phyloP scores from a whole-genome alignment of 2,888 invertebrate species.

The Neelides folsomi region DNA sequence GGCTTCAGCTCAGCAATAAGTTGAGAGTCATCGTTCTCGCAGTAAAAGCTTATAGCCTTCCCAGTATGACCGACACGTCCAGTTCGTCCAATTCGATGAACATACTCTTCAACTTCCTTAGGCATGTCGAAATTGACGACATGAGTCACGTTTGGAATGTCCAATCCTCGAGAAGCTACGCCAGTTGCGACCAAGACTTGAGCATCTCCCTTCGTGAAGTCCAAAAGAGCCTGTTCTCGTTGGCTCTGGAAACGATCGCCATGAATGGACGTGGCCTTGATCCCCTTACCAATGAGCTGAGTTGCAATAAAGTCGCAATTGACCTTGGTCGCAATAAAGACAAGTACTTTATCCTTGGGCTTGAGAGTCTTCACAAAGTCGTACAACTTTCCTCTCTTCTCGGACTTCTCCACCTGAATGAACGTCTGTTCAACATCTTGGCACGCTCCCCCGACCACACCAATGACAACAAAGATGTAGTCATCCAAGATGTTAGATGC shows the following conservation, averaged over 20 bases:
- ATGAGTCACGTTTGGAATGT: constrained; percentile 64
- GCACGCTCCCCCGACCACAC: constrained; percentile 85
- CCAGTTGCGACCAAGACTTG: constrained; percentile 84
- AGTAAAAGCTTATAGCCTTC: constrained; percentile 43
- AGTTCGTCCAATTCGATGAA: constrained; percentile 43
- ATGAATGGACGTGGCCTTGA: constrained; percentile 30
- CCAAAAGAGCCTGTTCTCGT: constrained; percentile 56
- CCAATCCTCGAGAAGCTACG: constrained; percentile 83
- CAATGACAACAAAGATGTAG: constrained; percentile 80
- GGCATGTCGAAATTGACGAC: constrained; percentile 44
- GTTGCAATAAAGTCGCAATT: no score
- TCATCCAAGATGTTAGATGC: constrained; percentile 61
- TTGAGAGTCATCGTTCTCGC: constrained; percentile 47
- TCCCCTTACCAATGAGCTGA: no score
- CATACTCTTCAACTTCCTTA: constrained; percentile 40
- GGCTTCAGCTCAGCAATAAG: constrained; percentile 54
- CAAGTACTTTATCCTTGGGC: constrained; percentile 44
- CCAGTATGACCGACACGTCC: constrained; percentile 42
- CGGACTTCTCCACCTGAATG: constrained; percentile 52
- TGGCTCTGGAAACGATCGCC: constrained; percentile 41
- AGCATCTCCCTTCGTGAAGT: constrained; percentile 65
- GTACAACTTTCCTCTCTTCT: constrained; percentile 60
- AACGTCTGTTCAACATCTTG: constrained; percentile 74
- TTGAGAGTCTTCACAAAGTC: constrained; percentile 49
- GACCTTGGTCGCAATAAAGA: constrained; percentile 77